Conservation (phyloP, 2,888 invertebrate genomes). For the Drosophila aldrichi region DNA sequence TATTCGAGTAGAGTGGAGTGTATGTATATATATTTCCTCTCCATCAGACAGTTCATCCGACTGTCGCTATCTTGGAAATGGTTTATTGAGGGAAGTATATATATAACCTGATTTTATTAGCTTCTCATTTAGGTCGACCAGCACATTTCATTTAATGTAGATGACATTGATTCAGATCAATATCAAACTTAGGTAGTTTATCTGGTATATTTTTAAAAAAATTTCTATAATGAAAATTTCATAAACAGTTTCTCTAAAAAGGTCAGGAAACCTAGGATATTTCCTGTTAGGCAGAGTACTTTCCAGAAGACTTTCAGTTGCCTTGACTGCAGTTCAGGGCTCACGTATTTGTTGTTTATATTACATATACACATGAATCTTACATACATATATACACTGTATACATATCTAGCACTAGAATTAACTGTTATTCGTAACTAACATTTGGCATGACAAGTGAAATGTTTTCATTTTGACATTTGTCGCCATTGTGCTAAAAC, state of each 20-base stretch:
- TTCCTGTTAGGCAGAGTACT: no score
- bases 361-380: not conserved
- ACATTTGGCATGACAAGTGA: conserved; percentile 17
- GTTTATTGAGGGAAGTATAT: not conserved
- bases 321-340: not conserved
- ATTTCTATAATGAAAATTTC: not conserved
- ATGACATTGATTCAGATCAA: not conserved
- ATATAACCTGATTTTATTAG: not conserved
- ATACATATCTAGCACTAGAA: not conserved
- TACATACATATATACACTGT: not conserved
- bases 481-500: conserved; percentile 20
- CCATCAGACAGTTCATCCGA: no score
- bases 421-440: conserved; percentile 10
- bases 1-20: not conserved
- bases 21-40: no score
- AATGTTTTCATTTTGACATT: conserved; percentile 3
- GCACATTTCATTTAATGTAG: no score
- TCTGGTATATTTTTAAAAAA: not conserved
- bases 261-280: no score
- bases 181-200: not conserved
- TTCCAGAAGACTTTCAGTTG: not conserved
- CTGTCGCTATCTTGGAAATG: no score
- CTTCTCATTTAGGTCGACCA: accelerated
- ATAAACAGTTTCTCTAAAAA: not conserved
- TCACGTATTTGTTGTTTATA: not conserved